Percentiles rank a stretch among this genome's conserved stretches.
phyloP scores from a whole-genome alignment of 2,888 invertebrate species.

The Chelonus formosanus region DNA sequence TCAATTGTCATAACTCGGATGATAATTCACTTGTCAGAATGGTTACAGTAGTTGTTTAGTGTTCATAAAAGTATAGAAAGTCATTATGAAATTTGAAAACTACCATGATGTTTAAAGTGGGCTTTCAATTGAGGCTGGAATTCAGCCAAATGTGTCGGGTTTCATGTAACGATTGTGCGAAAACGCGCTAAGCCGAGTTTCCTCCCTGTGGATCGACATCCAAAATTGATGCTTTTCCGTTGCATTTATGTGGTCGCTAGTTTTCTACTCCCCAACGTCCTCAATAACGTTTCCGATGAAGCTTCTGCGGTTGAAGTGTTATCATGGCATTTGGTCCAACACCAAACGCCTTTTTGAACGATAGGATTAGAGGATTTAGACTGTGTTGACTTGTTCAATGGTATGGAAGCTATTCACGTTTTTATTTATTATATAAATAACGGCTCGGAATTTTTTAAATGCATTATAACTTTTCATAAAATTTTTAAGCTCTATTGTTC shows the following conservation, averaged over 20 bases:
- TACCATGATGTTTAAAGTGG: conserved; percentile 25
- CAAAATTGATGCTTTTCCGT: conserved; percentile 19
- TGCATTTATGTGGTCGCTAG: not conserved
- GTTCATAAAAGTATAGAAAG: not conserved
- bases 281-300: conserved; percentile 1
- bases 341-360: conserved; percentile 20
- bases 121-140: conserved; percentile 29
- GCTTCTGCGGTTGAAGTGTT: conserved; percentile 17
- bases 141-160: conserved; percentile 23
- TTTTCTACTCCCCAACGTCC: conserved; percentile 4
- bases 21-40: too few species aligned
- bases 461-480: not conserved
- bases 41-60: not conserved
- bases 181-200: conserved; percentile 21
- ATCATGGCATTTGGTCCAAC: conserved; percentile 6
- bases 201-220: conserved; percentile 11
- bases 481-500: too few species aligned
- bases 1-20: too few species aligned
- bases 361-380: conserved; percentile 6
- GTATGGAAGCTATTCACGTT: not conserved
- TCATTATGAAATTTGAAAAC: conserved; percentile 25
- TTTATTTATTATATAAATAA: not conserved
- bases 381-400: not conserved
- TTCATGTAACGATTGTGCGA: conserved; percentile 18
- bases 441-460: not conserved